Evolutionary conservation across 2,888 invertebrate species (phyloP).

Genomic region (Phalera bucephala): DNA sequence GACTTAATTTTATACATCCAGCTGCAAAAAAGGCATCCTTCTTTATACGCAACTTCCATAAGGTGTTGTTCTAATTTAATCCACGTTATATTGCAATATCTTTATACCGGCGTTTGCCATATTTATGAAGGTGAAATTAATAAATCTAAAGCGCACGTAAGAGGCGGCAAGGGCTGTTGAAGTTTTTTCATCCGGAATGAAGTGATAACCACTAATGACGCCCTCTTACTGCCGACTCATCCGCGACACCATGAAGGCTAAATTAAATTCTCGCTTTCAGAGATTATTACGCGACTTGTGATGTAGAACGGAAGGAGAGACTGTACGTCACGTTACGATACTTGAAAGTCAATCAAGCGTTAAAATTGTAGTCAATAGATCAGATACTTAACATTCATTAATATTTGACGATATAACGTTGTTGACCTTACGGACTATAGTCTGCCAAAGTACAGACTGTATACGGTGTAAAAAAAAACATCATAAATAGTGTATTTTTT

Average conservation of each 20-base stretch:
- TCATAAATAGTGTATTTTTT: too few species aligned
- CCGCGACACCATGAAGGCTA: constrained; percentile 45
- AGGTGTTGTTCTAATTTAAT: too few species aligned
- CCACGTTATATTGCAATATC: constrained; percentile 31
- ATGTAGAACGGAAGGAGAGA: constrained; percentile 4
- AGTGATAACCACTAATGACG: constrained; percentile 83
- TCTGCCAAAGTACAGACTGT: too few species aligned
- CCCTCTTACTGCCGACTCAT: constrained; percentile 71
- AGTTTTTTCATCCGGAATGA: constrained; percentile 82
- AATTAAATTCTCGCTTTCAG: constrained; percentile 43
- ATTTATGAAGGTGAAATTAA: constrained; percentile 78
- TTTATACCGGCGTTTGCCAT: constrained; percentile 57
- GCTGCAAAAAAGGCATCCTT: too few species aligned
- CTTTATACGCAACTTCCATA: too few species aligned
- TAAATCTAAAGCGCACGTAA: constrained; percentile 79
- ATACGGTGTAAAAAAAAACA: neutral
- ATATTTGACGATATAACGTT: too few species aligned
- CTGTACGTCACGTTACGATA: constrained; percentile 2
- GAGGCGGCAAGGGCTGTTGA: constrained; percentile 73
- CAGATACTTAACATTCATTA: too few species aligned
- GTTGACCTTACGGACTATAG: too few species aligned
- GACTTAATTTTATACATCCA: too few species aligned
- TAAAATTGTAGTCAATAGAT: too few species aligned
- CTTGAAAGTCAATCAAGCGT: neutral
- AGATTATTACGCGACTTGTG: constrained; percentile 23